Conservation (phyloP, 1,140 invertebrate genomes). For the Tetranychus urticae region DNA sequence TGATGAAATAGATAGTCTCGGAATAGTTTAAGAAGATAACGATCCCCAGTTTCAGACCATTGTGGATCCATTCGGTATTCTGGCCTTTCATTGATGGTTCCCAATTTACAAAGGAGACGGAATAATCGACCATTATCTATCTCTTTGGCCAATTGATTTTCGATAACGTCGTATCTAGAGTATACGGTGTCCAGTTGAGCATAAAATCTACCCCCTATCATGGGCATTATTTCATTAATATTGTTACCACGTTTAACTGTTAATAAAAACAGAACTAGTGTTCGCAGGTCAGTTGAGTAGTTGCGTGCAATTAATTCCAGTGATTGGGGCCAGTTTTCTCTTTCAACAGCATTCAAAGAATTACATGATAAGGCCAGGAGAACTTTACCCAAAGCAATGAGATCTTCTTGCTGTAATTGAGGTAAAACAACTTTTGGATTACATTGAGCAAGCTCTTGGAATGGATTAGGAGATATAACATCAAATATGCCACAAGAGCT, state of each 20-base stretch:
- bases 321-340: constrained; percentile 39
- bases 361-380: constrained; percentile 74
- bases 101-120: constrained; percentile 66
- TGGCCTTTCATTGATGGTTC: constrained; percentile 71
- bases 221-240: constrained; percentile 92
- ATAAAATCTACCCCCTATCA: constrained; percentile 93
- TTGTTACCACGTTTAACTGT: constrained; percentile 18
- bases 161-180: constrained; percentile 56
- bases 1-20: constrained; percentile 88
- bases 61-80: constrained; percentile 77
- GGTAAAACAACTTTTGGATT: constrained; percentile 40
- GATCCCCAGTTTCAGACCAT: constrained; percentile 90
- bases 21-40: constrained; percentile 93
- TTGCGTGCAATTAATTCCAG: constrained; percentile 65
- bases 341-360: constrained; percentile 56
- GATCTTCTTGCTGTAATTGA: constrained; percentile 75
- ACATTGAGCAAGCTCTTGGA: constrained; percentile 25
- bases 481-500: constrained; percentile 61
- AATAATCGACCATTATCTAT: constrained; percentile 81
- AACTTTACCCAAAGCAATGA: constrained; percentile 67
- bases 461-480: constrained; percentile 46
- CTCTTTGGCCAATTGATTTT: constrained; percentile 73
- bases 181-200: constrained; percentile 76
- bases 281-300: constrained; percentile 72
- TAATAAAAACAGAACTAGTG: constrained; percentile 38